A percentile compares a stretch with the other conserved stretches of the same genome.
Evolutionary conservation across 2,113 vertebrate genomes (phyloP).

Genomic region (Microcebus griseorufus): DNA sequence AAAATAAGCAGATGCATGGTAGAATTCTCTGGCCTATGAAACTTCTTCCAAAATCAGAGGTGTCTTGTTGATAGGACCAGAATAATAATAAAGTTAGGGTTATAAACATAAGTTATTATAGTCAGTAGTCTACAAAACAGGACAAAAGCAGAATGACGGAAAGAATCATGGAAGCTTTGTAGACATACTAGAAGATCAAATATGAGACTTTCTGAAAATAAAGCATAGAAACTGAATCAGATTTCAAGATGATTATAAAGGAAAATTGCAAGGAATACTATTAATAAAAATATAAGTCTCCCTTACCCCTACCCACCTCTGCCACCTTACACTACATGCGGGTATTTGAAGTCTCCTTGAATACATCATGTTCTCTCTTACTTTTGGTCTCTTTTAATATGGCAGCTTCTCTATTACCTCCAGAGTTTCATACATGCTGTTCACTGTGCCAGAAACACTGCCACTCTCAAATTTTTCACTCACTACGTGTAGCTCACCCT

Average conservation of each 20-base stretch:
- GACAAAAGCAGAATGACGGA: not conserved
- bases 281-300: not conserved
- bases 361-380: too few relatives aligned
- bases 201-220: not conserved
- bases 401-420: not conserved
- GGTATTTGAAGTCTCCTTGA: not conserved
- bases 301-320: not conserved
- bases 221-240: not conserved
- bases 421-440: not conserved
- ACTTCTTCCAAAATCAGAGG: not conserved
- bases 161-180: not conserved
- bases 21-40: not conserved
- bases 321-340: too few relatives aligned
- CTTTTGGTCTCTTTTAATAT: not conserved
- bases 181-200: not conserved
- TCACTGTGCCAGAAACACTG: too few relatives aligned
- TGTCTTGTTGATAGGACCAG: not conserved
- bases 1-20: not conserved
- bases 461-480: not conserved
- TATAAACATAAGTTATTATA: not conserved
- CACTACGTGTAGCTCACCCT: not conserved
- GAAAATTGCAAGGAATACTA: not conserved
- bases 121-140: not conserved
- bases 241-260: not conserved
- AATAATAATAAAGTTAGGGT: not conserved